Percentiles rank a stretch among this genome's conserved stretches.
Evolutionary conservation across 2,797 vertebrate genomes (phyloP).

Genomic region (Lutjanus argentimaculatus): DNA sequence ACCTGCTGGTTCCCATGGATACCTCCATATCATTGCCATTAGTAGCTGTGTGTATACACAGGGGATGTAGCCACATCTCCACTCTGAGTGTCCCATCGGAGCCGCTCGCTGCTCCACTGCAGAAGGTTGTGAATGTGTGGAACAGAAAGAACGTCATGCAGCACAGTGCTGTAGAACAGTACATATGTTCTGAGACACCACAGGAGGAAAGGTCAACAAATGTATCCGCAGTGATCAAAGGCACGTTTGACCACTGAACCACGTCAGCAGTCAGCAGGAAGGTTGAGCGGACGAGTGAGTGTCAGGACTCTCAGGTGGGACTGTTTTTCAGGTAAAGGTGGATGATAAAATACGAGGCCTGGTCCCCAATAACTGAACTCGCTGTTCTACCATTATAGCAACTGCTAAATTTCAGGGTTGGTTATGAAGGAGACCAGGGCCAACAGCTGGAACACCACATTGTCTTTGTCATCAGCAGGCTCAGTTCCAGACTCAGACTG

Average conservation of each 20-base stretch:
- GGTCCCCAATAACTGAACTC: background rate
- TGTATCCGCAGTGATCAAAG: background rate
- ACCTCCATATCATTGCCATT: background rate
- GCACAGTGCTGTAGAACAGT: background rate
- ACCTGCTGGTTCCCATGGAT: background rate
- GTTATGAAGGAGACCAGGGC: too few species aligned
- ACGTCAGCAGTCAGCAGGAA: background rate
- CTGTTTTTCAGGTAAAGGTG: background rate
- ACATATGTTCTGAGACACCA: background rate
- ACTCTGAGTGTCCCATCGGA: background rate
- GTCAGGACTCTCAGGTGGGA: background rate
- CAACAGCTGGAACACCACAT: too few species aligned
- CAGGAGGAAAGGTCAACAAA: background rate
- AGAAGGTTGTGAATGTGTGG: conserved; percentile 1
- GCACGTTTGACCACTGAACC: background rate
- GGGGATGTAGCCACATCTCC: background rate
- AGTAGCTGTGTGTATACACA: background rate
- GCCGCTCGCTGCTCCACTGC: background rate
- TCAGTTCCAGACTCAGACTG: too few species aligned
- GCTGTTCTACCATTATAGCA: too few species aligned
- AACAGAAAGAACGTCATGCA: background rate
- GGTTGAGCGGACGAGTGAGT: background rate
- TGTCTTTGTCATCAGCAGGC: too few species aligned
- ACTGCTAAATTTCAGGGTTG: too few species aligned
- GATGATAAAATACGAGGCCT: background rate